Base-by-base conservation (phyloP, 2,888 invertebrate genomes). In the Oscheius sp. region DNA sequence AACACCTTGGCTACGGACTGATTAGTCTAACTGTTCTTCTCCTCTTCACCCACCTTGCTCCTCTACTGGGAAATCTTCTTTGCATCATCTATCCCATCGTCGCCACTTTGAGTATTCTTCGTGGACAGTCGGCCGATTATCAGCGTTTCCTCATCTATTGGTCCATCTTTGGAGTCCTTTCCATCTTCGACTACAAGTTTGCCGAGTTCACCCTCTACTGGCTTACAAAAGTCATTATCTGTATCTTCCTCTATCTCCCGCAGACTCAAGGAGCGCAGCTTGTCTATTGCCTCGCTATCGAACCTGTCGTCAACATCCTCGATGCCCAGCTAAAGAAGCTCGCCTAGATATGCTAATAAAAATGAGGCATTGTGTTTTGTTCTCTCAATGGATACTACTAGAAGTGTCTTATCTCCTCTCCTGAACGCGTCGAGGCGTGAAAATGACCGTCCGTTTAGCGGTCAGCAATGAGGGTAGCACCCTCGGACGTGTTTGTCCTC, bases 401-500 rank as follows among this genome's bases (percentile, higher is more conserved):
- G n/a, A n/a, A n/a, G n/a, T n/a, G n/a, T n/a, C n/a, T n/a, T n/a
- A n/a, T n/a, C n/a, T n/a, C n/a, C n/a, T n/a, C n/a, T n/a, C 41
- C 41, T 17, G 41, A 9, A 41, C 41, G 50, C 12, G 50, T 24
- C 24, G 36, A 56, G 56, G 38, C 36, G 56, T 56, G 56, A 56
- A 56, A 1, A 22, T 36, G 50, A 3, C n/a, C 32, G 36, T 17
- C 36, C 36, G 56, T 56, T 56, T 56, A 56, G 56, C 56, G 36
- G 47, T 41, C 5, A 20, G 50, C 24, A 28, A 50, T 22, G 50
- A 26, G 50, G 50, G 24, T 47, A n/a, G 17, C 20, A 20, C 41
- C 20, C 54, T 54, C 56, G 33, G 50, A 30, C 56, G 38, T 56
- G 56, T 56, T 56, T 56, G 56, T 56, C 56, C 54, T 54, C 54